Percentiles rank a stretch among this genome's conserved stretches.
Conservation (phyloP, 2,888 invertebrate genomes). For the Eretmocerus hayati region DNA sequence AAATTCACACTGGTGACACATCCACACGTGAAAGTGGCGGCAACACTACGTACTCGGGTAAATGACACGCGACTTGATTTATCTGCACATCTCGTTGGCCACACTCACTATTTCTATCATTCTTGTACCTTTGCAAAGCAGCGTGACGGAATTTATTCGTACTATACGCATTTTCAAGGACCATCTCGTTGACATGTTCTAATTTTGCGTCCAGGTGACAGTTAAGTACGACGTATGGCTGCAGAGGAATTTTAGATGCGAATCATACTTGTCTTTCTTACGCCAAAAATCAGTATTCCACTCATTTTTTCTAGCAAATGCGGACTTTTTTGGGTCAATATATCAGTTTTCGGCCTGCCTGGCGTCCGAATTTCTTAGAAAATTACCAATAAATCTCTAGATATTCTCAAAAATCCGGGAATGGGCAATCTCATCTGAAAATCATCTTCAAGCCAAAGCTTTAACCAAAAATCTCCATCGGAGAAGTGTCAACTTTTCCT, state of each 20-base stretch:
- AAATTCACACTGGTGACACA: too few species aligned
- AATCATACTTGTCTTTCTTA: too few species aligned
- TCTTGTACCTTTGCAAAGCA: neutral
- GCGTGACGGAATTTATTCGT: constrained; percentile 1
- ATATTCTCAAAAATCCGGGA: too few species aligned
- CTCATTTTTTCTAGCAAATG: too few species aligned
- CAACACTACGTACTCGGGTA: constrained; percentile 40
- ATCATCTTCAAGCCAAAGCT: too few species aligned
- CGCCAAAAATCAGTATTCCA: too few species aligned
- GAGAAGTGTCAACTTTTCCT: too few species aligned
- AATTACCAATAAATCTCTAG: too few species aligned
- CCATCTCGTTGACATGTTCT: neutral
- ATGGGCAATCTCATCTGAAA: too few species aligned
- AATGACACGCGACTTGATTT: constrained; percentile 45
- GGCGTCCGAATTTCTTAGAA: neutral
- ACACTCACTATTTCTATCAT: constrained; percentile 3
- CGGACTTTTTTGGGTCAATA: neutral
- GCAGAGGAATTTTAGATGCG: too few species aligned
- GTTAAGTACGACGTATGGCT: neutral
- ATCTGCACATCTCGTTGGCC: constrained; percentile 26
- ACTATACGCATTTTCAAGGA: neutral
- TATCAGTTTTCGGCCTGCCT: neutral
- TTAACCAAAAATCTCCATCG: too few species aligned
- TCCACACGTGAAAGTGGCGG: neutral
- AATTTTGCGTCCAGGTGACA: neutral